Conservation (phyloP, 2,888 invertebrate species). For the Cheilosia vernalis region DNA sequence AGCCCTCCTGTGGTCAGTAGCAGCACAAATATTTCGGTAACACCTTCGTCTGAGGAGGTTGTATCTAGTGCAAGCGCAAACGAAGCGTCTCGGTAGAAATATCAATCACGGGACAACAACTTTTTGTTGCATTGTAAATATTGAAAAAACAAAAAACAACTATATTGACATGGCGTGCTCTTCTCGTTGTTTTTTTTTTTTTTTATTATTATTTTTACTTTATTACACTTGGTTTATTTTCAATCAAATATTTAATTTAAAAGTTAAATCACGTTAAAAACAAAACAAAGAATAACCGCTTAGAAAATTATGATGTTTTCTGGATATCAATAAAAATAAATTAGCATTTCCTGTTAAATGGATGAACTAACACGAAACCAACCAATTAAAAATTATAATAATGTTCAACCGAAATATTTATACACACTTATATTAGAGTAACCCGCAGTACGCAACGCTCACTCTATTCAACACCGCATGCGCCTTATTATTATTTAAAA, state of each 20-base stretch:
- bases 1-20: conserved; percentile 82
- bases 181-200: conserved; percentile 3
- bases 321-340: conserved; percentile 34
- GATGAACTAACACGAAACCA: conserved; percentile 41
- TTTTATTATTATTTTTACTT: conserved; percentile 36
- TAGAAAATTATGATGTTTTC: conserved; percentile 64
- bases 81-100: conserved; percentile 64
- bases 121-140: conserved; percentile 53
- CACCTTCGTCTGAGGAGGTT: conserved; percentile 78
- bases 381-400: conserved; percentile 27
- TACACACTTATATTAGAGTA: conserved; percentile 51
- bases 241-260: conserved; percentile 45
- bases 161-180: conserved; percentile 15
- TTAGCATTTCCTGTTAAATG: conserved; percentile 51
- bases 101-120: neutral
- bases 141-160: conserved; percentile 1
- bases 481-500: conserved; percentile 67
- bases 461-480: conserved; percentile 68
- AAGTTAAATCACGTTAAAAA: conserved; percentile 24
- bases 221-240: conserved; percentile 31
- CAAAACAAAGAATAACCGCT: conserved; percentile 35
- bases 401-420: conserved; percentile 56
- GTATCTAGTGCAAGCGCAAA: conserved; percentile 80
- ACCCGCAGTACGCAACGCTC: conserved; percentile 35
- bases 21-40: conserved; percentile 79